These are phyloP conservation scores for Hirtodrosophila alboralis DNA, from an alignment of 2,888 invertebrate genomes.

Conservation along the genomic window DNA sequence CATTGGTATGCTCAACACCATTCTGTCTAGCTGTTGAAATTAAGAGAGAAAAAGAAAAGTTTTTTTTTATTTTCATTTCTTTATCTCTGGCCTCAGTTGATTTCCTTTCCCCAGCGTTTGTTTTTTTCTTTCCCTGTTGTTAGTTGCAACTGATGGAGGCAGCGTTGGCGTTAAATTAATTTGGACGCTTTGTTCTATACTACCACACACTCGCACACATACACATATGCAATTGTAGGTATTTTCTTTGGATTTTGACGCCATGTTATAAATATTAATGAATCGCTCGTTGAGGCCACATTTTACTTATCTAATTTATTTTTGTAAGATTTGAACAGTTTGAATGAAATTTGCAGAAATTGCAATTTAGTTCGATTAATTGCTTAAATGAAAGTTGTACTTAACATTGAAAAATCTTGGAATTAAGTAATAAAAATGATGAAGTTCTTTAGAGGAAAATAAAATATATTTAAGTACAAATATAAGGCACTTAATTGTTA, in stretches of 20 bases:
- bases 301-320: constrained; percentile 37
- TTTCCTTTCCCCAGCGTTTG: constrained; percentile 50
- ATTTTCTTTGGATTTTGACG: constrained; percentile 36
- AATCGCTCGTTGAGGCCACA: constrained; percentile 41
- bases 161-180: constrained; percentile 73
- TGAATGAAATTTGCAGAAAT: constrained; percentile 25
- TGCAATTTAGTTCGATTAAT: constrained; percentile 32
- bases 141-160: constrained; percentile 42
- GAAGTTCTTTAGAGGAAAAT: no score
- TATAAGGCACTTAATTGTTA: no score
- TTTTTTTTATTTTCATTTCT: constrained; percentile 45
- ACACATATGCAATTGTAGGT: constrained; percentile 10
- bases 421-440: no score
- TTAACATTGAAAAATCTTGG: constrained; percentile 24
- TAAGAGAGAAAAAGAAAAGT: constrained; percentile 52
- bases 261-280: constrained; percentile 74
- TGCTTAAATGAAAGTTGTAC: constrained; percentile 28
- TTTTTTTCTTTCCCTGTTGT: constrained; percentile 24
- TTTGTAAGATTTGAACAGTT: constrained; percentile 28
- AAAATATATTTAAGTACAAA: no score
- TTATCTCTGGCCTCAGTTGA: constrained; percentile 68
- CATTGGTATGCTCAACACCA: constrained; percentile 65
- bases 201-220: constrained; percentile 7
- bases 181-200: constrained; percentile 66
- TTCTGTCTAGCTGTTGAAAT: constrained; percentile 69